These are phyloP conservation scores for Heterotilapia buettikoferi DNA, from an alignment of 2,113 vertebrate genomes.

Conservation along the genomic window DNA sequence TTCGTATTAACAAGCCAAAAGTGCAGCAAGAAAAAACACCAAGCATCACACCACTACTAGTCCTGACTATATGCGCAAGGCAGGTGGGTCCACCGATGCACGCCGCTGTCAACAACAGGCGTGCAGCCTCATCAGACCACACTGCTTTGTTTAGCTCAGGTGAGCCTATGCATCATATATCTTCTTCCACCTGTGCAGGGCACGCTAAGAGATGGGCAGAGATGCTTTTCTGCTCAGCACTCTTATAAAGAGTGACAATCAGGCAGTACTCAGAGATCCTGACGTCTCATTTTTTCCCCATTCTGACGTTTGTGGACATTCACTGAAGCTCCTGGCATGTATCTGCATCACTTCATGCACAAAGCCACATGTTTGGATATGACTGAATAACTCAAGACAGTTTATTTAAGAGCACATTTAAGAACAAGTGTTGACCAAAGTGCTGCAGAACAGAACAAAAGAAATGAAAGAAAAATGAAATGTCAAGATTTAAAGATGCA, in stretches of 20 bases:
- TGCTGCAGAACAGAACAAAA: neutral
- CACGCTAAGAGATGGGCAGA: neutral
- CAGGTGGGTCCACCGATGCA: neutral
- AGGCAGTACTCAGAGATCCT: neutral
- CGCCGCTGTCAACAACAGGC: accelerated
- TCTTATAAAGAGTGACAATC: neutral
- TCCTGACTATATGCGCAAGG: neutral
- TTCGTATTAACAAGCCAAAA: neutral
- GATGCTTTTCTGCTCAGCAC: neutral
- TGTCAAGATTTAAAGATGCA: neutral
- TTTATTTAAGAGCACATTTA: neutral
- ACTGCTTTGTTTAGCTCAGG: neutral
- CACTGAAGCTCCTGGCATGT: neutral
- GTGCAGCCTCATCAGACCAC: neutral
- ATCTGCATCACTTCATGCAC: neutral
- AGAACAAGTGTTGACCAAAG: neutral
- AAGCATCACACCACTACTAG: neutral
- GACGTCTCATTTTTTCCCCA: neutral
- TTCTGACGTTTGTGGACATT: neutral
- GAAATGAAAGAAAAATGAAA: neutral
- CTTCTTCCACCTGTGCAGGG: neutral
- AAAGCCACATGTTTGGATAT: neutral
- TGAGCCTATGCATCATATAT: neutral
- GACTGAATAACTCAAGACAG: neutral
- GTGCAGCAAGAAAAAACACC: neutral